phyloP scores from a whole-genome alignment of 2,113 vertebrate species.

The Grus americana region DNA sequence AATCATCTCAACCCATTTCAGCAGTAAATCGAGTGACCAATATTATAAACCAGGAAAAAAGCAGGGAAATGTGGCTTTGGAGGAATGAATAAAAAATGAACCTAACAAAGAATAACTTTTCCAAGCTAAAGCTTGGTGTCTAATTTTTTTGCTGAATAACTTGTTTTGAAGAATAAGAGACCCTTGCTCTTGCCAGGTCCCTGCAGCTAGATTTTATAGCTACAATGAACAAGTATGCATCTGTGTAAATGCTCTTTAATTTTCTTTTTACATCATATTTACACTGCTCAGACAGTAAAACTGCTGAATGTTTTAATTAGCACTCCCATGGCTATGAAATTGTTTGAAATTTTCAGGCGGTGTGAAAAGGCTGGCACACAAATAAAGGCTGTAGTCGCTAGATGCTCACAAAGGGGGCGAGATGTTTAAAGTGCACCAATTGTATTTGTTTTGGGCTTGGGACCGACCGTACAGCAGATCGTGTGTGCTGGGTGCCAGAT shows the following conservation, averaged over 20 bases:
- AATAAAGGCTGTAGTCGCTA: slow-evolving; percentile 13
- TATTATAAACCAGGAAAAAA: neutral
- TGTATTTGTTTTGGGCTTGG: slow-evolving; percentile 39
- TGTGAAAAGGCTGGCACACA: neutral
- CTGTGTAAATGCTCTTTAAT: slow-evolving; percentile 57
- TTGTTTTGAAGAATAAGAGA: slow-evolving; percentile 4
- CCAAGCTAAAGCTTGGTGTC: neutral
- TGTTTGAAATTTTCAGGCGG: neutral
- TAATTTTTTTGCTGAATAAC: slow-evolving; percentile 21
- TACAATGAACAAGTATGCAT: slow-evolving; percentile 55
- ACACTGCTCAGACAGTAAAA: slow-evolving; percentile 54
- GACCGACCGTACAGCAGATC: neutral
- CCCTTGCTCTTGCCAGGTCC: neutral
- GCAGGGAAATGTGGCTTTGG: neutral
- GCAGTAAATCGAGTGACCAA: neutral
- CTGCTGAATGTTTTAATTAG: slow-evolving; percentile 60
- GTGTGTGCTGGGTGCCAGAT: neutral
- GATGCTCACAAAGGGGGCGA: neutral
- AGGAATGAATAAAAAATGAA: slow-evolving; percentile 16
- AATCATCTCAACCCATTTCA: slow-evolving; percentile 11
- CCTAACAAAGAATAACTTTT: slow-evolving; percentile 20
- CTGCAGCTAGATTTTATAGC: slow-evolving; percentile 47
- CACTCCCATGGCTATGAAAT: slow-evolving; percentile 33
- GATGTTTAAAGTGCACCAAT: neutral
- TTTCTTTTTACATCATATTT: slow-evolving; percentile 58